Conservation (phyloP, 2,888 invertebrate species). For the Adela reaumurella region DNA sequence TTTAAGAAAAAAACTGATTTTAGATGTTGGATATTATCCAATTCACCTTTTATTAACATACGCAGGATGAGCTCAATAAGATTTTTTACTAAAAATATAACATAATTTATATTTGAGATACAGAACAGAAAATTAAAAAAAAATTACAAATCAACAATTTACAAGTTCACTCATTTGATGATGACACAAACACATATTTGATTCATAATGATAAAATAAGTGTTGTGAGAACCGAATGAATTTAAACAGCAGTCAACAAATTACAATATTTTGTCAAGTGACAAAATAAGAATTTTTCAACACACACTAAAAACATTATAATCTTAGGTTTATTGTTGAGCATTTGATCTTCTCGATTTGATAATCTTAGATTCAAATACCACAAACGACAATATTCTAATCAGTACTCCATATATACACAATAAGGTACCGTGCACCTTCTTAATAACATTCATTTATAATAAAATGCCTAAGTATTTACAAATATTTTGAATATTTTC, state of each 20-base stretch:
- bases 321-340: too few relatives aligned
- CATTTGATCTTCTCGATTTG: too few relatives aligned
- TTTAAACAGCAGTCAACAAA: slow-evolving; percentile 9
- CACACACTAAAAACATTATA: neutral
- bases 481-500: too few relatives aligned
- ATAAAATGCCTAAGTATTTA: too few relatives aligned
- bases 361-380: too few relatives aligned
- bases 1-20: too few relatives aligned
- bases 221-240: neutral
- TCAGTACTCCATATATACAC: too few relatives aligned
- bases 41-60: too few relatives aligned
- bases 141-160: slow-evolving; percentile 18
- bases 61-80: slow-evolving; percentile 13
- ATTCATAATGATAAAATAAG: neutral
- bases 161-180: slow-evolving; percentile 2
- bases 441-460: too few relatives aligned
- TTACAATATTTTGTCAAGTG: slow-evolving; percentile 18
- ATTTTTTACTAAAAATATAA: slow-evolving; percentile 25
- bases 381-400: too few relatives aligned
- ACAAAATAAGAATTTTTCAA: neutral
- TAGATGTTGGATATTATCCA: too few relatives aligned
- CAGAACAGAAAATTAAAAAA: neutral
- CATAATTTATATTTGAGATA: slow-evolving; percentile 15
- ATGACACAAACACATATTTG: neutral
- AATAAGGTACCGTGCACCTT: too few relatives aligned